phyloP scores from a whole-genome alignment of 2,888 invertebrate genomes.

The Drosophila longiperda region DNA sequence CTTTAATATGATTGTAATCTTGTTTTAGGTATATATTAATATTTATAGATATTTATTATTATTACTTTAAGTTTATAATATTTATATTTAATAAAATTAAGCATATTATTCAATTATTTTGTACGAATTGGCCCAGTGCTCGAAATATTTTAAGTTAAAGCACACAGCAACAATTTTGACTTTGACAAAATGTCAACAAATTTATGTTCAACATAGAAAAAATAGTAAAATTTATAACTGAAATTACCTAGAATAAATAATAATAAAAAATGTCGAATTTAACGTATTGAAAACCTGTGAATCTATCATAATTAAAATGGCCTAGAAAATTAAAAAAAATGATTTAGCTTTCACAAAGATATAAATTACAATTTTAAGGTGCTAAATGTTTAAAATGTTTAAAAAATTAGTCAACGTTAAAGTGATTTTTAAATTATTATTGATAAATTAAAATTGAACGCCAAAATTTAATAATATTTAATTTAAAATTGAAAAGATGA shows the following conservation, averaged over 20 bases:
- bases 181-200: too few species aligned
- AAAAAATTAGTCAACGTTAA: not conserved
- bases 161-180: too few species aligned
- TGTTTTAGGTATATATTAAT: too few species aligned
- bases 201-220: not conserved
- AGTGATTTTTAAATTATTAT: too few species aligned
- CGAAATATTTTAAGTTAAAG: not conserved
- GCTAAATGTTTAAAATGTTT: not conserved
- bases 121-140: not conserved
- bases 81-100: too few species aligned
- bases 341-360: not conserved
- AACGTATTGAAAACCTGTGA: not conserved
- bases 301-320: not conserved
- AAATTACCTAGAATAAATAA: not conserved
- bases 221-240: not conserved
- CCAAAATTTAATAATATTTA: not conserved
- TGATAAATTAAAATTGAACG: fast-evolving
- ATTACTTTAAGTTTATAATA: not conserved
- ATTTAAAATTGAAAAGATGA: not conserved
- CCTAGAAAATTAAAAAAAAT: not conserved
- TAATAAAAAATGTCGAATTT: not conserved
- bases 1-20: not conserved
- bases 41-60: not conserved
- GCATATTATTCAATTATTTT: not conserved
- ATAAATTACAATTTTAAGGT: too few species aligned